phyloP scores from a whole-genome alignment of 1,140 invertebrate genomes.

The Leptoteleia sp. region DNA sequence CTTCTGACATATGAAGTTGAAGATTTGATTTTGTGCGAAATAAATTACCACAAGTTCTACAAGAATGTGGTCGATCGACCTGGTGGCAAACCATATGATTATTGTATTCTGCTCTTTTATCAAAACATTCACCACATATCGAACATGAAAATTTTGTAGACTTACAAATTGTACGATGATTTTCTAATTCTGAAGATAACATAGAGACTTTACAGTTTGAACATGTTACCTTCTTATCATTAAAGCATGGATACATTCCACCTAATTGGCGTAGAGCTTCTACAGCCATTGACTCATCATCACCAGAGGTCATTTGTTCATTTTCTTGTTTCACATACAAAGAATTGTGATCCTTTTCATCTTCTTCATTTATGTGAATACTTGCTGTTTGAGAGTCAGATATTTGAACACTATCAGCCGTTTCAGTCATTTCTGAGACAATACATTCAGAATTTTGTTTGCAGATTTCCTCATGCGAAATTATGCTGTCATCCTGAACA shows the following conservation, averaged over 20 bases:
- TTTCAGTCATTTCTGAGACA: slow-evolving; percentile 61
- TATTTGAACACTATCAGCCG: slow-evolving; percentile 59
- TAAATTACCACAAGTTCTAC: slow-evolving; percentile 76
- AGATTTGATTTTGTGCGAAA: slow-evolving; percentile 76
- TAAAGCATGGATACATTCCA: slow-evolving; percentile 77
- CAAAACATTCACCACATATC: slow-evolving; percentile 76
- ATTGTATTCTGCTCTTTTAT: slow-evolving; percentile 75
- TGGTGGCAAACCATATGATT: slow-evolving; percentile 80
- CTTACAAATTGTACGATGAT: slow-evolving; percentile 69
- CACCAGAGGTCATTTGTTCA: slow-evolving; percentile 74
- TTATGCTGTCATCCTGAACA: too few relatives aligned
- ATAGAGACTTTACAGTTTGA: slow-evolving; percentile 63
- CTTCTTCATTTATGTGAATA: slow-evolving; percentile 70
- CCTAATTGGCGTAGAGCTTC: slow-evolving; percentile 80
- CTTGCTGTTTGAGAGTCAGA: slow-evolving; percentile 61
- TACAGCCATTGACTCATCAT: slow-evolving; percentile 80
- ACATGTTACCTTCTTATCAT: slow-evolving; percentile 73
- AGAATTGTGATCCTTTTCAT: slow-evolving; percentile 63
- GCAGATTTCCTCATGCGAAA: too few relatives aligned
- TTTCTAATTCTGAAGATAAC: slow-evolving; percentile 60
- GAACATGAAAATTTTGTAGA: slow-evolving; percentile 71
- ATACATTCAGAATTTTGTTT: too few relatives aligned
- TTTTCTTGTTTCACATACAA: slow-evolving; percentile 75
- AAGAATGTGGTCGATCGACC: slow-evolving; percentile 76
- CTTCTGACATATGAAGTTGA: slow-evolving; percentile 73